Conservation (phyloP, 2,797 vertebrate genomes). For the Hydrophis major region DNA sequence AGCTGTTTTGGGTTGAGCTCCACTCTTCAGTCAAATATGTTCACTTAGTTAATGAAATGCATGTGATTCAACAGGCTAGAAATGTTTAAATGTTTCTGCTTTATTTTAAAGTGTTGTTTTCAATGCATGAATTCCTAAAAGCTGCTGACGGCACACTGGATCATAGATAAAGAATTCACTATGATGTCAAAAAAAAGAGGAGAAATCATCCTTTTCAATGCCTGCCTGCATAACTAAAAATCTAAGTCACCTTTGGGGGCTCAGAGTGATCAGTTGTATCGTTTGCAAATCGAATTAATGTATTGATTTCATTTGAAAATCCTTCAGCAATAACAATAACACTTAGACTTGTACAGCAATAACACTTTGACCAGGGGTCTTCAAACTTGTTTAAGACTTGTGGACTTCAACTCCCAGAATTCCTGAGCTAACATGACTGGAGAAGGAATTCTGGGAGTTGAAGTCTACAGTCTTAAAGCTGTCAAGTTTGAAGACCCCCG, state of each 20-base stretch:
- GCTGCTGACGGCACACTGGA: neutral
- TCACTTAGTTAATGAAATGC: neutral
- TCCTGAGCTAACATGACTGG: too few species aligned
- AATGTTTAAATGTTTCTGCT: neutral
- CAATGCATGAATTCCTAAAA: neutral
- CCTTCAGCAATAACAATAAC: neutral
- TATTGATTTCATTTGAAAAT: neutral
- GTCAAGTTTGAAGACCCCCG: too few species aligned
- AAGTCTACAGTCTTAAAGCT: too few species aligned
- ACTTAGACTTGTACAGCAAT: neutral
- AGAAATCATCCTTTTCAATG: neutral
- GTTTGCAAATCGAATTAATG: neutral
- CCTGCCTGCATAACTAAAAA: neutral
- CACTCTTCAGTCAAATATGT: neutral
- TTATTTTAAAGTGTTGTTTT: neutral
- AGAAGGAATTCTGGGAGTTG: too few species aligned
- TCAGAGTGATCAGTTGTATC: neutral
- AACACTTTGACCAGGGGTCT: neutral
- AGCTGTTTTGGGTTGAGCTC: neutral
- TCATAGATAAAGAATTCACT: neutral
- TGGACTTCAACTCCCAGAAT: too few species aligned
- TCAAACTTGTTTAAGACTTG: too few species aligned
- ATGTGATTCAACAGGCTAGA: neutral
- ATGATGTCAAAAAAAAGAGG: neutral
- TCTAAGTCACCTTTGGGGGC: neutral